Conservation (phyloP, 1,140 invertebrate species). For the Rhysida immarginata region DNA sequence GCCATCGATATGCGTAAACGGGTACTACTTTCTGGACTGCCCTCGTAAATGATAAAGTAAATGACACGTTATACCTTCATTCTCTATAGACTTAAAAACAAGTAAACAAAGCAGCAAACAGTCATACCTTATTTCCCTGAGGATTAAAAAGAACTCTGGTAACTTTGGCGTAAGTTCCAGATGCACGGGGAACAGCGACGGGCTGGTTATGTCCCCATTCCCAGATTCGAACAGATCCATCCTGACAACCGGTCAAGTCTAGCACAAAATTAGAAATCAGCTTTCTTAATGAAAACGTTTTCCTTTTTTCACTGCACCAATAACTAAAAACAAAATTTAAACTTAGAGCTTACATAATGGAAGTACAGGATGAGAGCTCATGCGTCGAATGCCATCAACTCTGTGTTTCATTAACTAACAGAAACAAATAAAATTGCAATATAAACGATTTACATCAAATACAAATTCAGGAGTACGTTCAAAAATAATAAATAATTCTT, state of each 20-base stretch:
- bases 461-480: background rate
- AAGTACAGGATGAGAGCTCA: slow-evolving; percentile 85
- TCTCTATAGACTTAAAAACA: background rate
- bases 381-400: slow-evolving; percentile 83
- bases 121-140: slow-evolving; percentile 73
- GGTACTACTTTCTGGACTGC: no score
- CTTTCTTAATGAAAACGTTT: no score
- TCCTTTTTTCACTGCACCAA: background rate
- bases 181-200: slow-evolving; percentile 70
- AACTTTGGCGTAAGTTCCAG: slow-evolving; percentile 89
- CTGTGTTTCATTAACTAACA: slow-evolving; percentile 38
- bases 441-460: no score
- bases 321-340: background rate
- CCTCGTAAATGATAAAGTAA: no score
- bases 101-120: slow-evolving; percentile 2
- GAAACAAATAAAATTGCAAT: slow-evolving; percentile 8
- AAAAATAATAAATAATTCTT: background rate
- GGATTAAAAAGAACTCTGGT: slow-evolving; percentile 85
- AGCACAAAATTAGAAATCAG: no score
- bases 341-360: slow-evolving; percentile 67
- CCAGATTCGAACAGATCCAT: slow-evolving; percentile 94
- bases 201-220: slow-evolving; percentile 90
- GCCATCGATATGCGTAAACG: no score
- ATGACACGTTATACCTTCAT: background rate
- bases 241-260: slow-evolving; percentile 92